A percentile compares a stretch with the other conserved stretches of the same genome.
Conservation (phyloP, 2,797 vertebrate species). For the Pseudomugil gertrudae region DNA sequence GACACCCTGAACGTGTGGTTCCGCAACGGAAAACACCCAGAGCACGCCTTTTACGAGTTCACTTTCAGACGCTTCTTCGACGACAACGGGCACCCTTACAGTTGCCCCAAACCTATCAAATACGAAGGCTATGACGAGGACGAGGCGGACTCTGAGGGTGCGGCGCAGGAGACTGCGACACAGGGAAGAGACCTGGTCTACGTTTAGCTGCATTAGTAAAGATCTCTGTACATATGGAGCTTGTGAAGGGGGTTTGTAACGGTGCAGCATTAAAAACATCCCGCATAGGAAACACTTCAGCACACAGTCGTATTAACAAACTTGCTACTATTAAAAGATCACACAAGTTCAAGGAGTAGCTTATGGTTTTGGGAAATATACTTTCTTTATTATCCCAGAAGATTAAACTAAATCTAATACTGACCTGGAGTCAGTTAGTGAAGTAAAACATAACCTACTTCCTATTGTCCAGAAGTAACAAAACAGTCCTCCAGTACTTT, state of each 20-base stretch:
- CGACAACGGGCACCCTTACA: slow-evolving; percentile 97
- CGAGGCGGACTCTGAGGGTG: slow-evolving; percentile 67
- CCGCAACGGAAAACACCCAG: slow-evolving; percentile 95
- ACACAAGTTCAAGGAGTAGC: slow-evolving; percentile 14
- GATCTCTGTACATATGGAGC: slow-evolving; percentile 27
- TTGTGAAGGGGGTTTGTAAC: slow-evolving; percentile 6
- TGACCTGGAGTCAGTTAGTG: not conserved
- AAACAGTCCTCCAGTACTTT: not conserved
- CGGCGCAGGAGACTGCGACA: slow-evolving; percentile 44
- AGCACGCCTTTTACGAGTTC: slow-evolving; percentile 98
- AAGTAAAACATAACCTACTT: not conserved
- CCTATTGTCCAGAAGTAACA: not conserved
- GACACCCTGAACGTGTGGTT: slow-evolving; percentile 95
- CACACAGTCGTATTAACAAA: not conserved
- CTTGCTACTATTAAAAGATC: not conserved
- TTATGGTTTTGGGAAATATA: not conserved
- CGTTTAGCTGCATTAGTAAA: slow-evolving; percentile 77
- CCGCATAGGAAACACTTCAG: slow-evolving; percentile 41
- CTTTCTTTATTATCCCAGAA: not conserved
- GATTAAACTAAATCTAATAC: not conserved
- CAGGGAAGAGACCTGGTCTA: slow-evolving; percentile 91
- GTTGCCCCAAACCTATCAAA: slow-evolving; percentile 95
- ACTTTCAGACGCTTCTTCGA: slow-evolving; percentile 99
- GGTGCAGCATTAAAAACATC: slow-evolving; percentile 26
- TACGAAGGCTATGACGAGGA: slow-evolving; percentile 86